Evolutionary conservation across 23 tunicate genomes (phyloP).

Genomic region (Ascidia mentula): DNA sequence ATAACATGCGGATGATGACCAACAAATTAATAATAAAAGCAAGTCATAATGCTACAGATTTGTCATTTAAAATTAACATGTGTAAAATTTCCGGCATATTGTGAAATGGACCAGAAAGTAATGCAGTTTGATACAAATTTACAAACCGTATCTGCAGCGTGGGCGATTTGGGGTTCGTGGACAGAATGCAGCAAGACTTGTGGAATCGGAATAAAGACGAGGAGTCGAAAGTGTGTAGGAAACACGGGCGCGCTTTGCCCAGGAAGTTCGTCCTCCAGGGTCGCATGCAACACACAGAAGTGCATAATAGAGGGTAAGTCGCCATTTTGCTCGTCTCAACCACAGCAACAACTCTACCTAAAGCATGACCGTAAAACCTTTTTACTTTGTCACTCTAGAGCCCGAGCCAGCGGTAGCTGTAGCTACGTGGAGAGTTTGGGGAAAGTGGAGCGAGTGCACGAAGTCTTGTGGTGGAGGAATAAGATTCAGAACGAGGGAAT

Average conservation of each 20-base stretch:
- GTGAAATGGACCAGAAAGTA: no score
- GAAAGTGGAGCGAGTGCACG: constrained; percentile 11
- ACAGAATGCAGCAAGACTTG: constrained; percentile 21
- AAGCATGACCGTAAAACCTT: no score
- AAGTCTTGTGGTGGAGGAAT: constrained; percentile 17
- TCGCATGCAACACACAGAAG: background rate
- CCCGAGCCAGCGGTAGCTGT: background rate
- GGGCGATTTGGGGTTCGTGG: constrained; percentile 32
- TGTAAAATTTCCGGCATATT: no score
- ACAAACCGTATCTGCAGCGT: no score
- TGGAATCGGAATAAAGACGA: constrained; percentile 26
- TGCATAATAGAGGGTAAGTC: background rate
- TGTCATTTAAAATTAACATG: no score
- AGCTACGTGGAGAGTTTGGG: background rate
- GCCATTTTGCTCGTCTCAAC: background rate
- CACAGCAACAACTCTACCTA: no score
- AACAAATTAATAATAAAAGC: no score
- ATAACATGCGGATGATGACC: no score
- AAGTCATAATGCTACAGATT: no score
- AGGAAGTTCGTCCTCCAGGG: background rate
- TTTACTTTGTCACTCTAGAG: background rate
- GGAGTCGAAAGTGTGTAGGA: constrained; percentile 15
- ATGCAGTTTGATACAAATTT: no score
- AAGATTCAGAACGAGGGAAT: background rate
- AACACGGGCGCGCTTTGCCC: constrained; percentile 8